phyloP scores from a whole-genome alignment of 1,140 invertebrate species.

The Globodera rostochiensis region DNA sequence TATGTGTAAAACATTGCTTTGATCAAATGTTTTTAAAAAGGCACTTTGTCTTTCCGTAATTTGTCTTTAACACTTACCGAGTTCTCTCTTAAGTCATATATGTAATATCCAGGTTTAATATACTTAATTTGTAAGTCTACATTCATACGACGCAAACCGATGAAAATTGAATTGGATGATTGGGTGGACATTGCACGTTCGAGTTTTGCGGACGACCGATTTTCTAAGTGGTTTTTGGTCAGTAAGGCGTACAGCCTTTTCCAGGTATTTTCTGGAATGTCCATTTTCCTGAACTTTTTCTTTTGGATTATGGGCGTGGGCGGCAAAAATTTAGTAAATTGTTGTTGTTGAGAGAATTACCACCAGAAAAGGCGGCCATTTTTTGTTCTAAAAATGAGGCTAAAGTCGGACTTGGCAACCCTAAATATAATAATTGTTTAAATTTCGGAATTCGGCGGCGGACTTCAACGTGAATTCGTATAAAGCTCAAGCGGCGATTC shows the following conservation, averaged over 20 bases:
- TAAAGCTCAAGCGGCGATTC: constrained; percentile 10
- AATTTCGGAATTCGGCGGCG: constrained; percentile 3
- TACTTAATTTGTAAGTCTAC: not conserved
- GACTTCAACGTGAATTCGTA: not conserved
- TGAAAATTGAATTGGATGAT: not conserved
- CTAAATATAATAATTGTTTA: not conserved
- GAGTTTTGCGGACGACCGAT: constrained; percentile 20
- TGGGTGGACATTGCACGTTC: constrained; percentile 5
- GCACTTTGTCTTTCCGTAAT: not conserved
- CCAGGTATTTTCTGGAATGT: not conserved
- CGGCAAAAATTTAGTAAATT: no score
- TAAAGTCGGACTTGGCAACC: no score
- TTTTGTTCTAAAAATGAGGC: no score
- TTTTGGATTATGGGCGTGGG: not conserved
- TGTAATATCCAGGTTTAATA: not conserved
- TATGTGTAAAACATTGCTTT: no score
- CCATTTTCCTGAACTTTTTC: no score
- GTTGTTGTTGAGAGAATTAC: no score
- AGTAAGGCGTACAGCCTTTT: constrained; percentile 21
- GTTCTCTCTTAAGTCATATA: not conserved
- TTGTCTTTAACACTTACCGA: not conserved
- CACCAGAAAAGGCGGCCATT: no score
- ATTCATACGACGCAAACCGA: not conserved
- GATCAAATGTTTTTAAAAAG: not conserved
- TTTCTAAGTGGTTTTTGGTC: constrained; percentile 10